Conservation (phyloP, 2,888 invertebrate species). For the Macrophya annulata region DNA sequence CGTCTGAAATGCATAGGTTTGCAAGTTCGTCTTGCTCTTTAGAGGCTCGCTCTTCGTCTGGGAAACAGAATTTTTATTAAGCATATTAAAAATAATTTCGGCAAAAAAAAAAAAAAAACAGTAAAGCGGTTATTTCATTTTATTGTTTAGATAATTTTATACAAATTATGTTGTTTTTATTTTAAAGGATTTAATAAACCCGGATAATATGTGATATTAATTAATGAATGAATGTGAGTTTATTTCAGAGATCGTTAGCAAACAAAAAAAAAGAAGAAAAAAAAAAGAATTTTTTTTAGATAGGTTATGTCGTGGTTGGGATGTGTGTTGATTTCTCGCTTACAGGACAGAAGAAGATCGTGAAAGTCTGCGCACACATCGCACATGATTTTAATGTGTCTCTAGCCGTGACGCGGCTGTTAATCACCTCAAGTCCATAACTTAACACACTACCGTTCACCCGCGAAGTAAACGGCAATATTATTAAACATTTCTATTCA, state of each 20-base stretch:
- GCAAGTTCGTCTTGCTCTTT: slow-evolving; percentile 90
- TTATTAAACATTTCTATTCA: slow-evolving; percentile 70
- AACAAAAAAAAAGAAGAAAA: not conserved
- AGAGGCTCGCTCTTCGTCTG: slow-evolving; percentile 90
- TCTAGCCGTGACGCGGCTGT: slow-evolving; percentile 62
- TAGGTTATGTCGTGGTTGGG: slow-evolving; percentile 57
- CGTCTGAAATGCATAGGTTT: slow-evolving; percentile 89
- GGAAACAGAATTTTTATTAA: slow-evolving; percentile 29
- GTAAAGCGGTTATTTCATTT: slow-evolving; percentile 1
- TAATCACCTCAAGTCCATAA: slow-evolving; percentile 73
- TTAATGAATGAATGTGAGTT: not conserved
- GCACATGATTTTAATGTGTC: slow-evolving; percentile 85
- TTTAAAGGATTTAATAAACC: not conserved
- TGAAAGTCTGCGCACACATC: slow-evolving; percentile 97
- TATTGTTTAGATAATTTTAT: not conserved
- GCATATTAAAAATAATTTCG: not conserved
- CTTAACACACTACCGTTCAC: slow-evolving; percentile 69
- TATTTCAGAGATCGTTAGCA: not conserved
- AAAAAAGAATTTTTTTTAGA: slow-evolving; percentile 28
- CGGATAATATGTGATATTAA: not conserved
- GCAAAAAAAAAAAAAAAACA: not conserved
- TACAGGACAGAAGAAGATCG: slow-evolving; percentile 93
- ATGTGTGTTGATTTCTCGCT: slow-evolving; percentile 77
- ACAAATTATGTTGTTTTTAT: not conserved
- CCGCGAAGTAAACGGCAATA: slow-evolving; percentile 66